Percentiles rank a stretch among this genome's conserved stretches.
Conservation (phyloP, 1,140 invertebrate species). For the Heliconius melpomene region DNA sequence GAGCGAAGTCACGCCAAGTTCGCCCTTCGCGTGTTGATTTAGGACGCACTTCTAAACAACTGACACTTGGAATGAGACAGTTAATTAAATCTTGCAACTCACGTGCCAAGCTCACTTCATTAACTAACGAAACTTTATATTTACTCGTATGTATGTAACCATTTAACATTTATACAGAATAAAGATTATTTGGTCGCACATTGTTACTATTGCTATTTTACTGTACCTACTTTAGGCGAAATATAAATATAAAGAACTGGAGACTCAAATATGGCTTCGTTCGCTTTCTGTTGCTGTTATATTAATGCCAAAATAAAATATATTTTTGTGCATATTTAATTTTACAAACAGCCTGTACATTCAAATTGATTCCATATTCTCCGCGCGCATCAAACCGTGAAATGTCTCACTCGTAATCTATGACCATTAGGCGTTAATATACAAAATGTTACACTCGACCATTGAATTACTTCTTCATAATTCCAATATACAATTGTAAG, state of each 20-base stretch:
- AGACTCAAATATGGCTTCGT: too few species aligned
- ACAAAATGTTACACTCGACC: constrained; percentile 25
- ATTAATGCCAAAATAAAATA: too few species aligned
- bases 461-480: not conserved
- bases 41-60: constrained; percentile 13
- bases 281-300: too few species aligned
- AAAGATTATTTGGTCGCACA: too few species aligned
- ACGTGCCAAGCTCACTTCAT: constrained; percentile 2
- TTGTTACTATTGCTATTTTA: too few species aligned
- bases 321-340: not conserved
- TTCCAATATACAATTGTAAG: not conserved
- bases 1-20: not conserved
- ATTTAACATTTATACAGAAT: not conserved
- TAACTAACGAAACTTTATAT: not conserved
- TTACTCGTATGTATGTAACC: too few species aligned
- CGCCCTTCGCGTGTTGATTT: constrained; percentile 1
- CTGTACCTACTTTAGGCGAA: too few species aligned
- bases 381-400: constrained; percentile 56
- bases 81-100: constrained; percentile 14
- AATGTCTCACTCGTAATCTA: constrained; percentile 54
- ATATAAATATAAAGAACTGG: too few species aligned
- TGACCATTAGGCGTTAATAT: constrained; percentile 39
- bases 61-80: not conserved
- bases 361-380: constrained; percentile 54
- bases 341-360: constrained; percentile 36